These are phyloP conservation scores for Zygaena filipendulae DNA, from an alignment of 2,888 invertebrate genomes.

Conservation along the genomic window DNA sequence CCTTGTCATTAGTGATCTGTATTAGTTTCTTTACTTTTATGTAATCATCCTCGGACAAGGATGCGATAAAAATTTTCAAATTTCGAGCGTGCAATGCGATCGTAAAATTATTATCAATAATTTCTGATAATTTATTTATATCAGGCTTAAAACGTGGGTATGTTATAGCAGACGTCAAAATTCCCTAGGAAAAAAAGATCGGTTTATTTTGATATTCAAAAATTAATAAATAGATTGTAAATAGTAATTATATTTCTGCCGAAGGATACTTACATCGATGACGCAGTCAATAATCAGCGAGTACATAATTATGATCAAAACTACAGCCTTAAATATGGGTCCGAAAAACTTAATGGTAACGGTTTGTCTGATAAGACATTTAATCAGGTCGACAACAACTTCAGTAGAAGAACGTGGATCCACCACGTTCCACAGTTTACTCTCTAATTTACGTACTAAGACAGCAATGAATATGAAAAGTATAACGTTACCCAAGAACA, in stretches of 20 bases:
- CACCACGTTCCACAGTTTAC: slow-evolving; percentile 24
- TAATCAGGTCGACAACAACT: slow-evolving; percentile 37
- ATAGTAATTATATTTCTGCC: slow-evolving; percentile 1
- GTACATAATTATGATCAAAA: slow-evolving; percentile 40
- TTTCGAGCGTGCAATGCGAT: slow-evolving; percentile 45
- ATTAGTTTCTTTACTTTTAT: slow-evolving; percentile 34
- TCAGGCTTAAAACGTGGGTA: slow-evolving; percentile 42
- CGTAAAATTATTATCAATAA: slow-evolving; percentile 35
- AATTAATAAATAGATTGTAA: background rate
- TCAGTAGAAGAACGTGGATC: slow-evolving; percentile 27
- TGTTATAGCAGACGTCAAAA: slow-evolving; percentile 50
- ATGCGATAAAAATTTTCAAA: slow-evolving; percentile 38
- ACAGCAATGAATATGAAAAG: slow-evolving; percentile 30
- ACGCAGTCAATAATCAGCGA: slow-evolving; percentile 50
- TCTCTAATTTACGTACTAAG: slow-evolving; percentile 34
- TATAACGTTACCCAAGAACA: slow-evolving; percentile 33
- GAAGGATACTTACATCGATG: slow-evolving; percentile 50
- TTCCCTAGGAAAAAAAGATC: slow-evolving; percentile 36
- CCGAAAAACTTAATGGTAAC: slow-evolving; percentile 43
- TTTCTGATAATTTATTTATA: slow-evolving; percentile 30
- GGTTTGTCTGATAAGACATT: slow-evolving; percentile 53
- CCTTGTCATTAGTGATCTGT: slow-evolving; percentile 39
- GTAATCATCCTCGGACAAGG: slow-evolving; percentile 24
- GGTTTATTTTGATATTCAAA: no score
- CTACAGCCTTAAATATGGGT: slow-evolving; percentile 36